These are phyloP conservation scores for Arctocebus calabarensis DNA, from an alignment of 2,797 vertebrate species.

Conservation along the genomic window DNA sequence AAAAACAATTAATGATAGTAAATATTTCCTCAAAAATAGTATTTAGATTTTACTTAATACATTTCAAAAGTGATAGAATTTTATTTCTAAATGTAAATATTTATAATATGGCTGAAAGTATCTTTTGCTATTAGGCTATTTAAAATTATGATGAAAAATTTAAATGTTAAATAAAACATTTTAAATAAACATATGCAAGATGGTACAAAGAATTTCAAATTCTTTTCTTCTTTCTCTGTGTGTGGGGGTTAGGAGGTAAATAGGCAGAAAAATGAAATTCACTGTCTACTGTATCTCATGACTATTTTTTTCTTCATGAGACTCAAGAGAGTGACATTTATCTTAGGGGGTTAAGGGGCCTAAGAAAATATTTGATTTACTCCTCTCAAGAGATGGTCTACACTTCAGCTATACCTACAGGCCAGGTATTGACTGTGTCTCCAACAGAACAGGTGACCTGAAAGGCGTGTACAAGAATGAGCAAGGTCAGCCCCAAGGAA, in stretches of 20 bases:
- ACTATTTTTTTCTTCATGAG: neutral
- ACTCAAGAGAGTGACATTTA: neutral
- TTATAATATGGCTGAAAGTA: neutral
- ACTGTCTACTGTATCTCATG: neutral
- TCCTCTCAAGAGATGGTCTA: neutral
- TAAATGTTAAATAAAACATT: constrained; percentile 8
- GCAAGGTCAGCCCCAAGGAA: neutral
- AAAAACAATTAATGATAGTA: constrained; percentile 1
- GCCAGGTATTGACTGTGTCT: neutral
- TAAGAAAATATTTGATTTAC: neutral
- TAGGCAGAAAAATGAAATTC: neutral
- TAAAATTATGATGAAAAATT: neutral
- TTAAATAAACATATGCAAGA: neutral
- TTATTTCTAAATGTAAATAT: constrained; percentile 48
- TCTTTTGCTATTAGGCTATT: constrained; percentile 20
- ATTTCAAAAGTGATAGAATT: constrained; percentile 35
- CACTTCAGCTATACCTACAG: neutral
- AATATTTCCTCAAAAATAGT: constrained; percentile 24
- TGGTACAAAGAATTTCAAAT: neutral
- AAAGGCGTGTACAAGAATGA: neutral
- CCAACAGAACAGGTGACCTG: neutral
- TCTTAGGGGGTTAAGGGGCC: neutral
- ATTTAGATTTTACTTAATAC: constrained; percentile 44
- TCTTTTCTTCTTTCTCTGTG: neutral
- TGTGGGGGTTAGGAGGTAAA: neutral